phyloP scores from a whole-genome alignment of 2,113 vertebrate genomes.

The Stercorarius parasiticus region DNA sequence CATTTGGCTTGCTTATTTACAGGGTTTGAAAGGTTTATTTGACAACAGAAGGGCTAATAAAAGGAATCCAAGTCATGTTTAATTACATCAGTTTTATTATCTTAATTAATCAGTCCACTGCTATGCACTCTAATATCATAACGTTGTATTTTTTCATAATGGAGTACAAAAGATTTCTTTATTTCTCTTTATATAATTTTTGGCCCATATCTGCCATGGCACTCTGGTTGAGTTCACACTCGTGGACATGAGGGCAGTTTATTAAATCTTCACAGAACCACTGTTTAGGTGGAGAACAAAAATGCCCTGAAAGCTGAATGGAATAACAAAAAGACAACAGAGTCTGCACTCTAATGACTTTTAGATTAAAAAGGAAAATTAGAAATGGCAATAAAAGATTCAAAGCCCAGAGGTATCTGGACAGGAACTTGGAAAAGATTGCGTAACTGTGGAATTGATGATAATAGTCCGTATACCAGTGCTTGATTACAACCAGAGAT shows the following conservation, averaged over 20 bases:
- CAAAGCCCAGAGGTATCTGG: constrained; percentile 10
- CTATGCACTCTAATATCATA: background rate
- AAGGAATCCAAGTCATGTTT: constrained; percentile 32
- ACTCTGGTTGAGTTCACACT: background rate
- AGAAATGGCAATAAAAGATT: background rate
- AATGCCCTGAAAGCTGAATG: background rate
- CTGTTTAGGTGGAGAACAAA: constrained; percentile 10
- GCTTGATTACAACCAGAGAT: background rate
- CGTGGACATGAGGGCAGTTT: background rate
- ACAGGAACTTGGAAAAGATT: background rate
- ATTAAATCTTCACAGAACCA: background rate
- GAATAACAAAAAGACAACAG: constrained; percentile 15
- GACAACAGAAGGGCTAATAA: constrained; percentile 46
- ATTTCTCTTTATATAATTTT: background rate
- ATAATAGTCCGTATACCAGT: background rate
- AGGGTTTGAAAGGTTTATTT: constrained; percentile 29
- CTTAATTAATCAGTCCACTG: constrained; percentile 45
- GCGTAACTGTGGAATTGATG: background rate
- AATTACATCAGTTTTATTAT: constrained; percentile 53
- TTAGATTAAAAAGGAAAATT: constrained; percentile 21
- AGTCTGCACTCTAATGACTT: constrained; percentile 37
- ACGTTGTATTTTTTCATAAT: background rate
- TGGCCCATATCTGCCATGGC: background rate
- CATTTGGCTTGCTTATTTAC: constrained; percentile 45
- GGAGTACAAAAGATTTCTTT: background rate